These are phyloP conservation scores for Euzetes globulus DNA, from an alignment of 2,888 invertebrate genomes.

Conservation along the genomic window DNA sequence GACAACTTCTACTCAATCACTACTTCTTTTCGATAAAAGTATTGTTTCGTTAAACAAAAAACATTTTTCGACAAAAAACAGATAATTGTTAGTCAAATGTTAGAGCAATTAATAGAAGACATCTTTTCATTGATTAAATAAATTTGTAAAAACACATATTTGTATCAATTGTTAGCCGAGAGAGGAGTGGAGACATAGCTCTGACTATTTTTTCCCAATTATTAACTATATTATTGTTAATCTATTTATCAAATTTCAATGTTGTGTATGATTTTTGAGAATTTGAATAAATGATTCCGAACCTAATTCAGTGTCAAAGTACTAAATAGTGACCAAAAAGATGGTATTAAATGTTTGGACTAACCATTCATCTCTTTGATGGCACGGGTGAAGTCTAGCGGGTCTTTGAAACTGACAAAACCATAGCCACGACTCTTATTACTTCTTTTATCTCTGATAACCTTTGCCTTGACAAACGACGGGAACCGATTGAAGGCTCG, in stretches of 20 bases:
- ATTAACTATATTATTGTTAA: background rate
- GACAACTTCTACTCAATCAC: background rate
- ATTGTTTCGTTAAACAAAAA: background rate
- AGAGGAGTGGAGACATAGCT: background rate
- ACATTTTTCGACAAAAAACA: background rate
- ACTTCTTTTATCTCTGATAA: conserved; percentile 88
- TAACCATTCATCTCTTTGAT: conserved; percentile 99
- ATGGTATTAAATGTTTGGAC: conserved; percentile 42
- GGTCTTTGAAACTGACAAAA: conserved; percentile 96
- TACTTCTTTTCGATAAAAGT: background rate
- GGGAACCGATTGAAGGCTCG: conserved; percentile 89
- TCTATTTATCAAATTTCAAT: background rate
- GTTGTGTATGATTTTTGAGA: background rate
- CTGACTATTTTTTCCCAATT: background rate
- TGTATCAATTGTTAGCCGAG: too few relatives aligned
- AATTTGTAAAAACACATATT: background rate
- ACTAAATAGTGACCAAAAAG: background rate
- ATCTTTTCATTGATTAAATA: conserved; percentile 1
- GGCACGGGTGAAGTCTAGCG: conserved; percentile 92
- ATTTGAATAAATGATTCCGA: background rate
- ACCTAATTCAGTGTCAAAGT: background rate
- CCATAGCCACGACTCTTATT: conserved; percentile 99
- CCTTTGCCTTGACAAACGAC: conserved; percentile 88
- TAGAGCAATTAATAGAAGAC: background rate
- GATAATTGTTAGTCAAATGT: background rate